Percentiles rank a stretch among this genome's conserved stretches.
These are phyloP conservation scores for Echinops telfairi DNA, from an alignment of 2,113 vertebrate genomes.

Conservation along the genomic window DNA sequence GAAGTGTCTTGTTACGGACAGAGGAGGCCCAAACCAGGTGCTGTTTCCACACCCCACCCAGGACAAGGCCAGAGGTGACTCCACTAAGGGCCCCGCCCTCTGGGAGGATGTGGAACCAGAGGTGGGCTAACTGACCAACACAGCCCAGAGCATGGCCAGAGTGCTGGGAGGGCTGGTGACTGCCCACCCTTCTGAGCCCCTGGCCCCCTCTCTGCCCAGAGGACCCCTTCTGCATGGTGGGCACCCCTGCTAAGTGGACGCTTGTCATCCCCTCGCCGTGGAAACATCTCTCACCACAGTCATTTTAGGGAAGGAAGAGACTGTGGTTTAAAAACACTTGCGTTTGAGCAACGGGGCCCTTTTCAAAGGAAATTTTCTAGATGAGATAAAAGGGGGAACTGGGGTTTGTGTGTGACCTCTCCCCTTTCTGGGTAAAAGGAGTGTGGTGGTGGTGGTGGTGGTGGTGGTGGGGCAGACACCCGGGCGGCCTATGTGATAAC, in stretches of 20 bases:
- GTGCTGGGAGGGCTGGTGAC: not conserved
- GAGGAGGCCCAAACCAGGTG: not conserved
- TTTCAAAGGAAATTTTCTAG: slow-evolving; percentile 4
- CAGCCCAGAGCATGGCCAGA: not conserved
- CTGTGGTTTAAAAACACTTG: not conserved
- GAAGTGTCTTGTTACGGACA: slow-evolving; percentile 45
- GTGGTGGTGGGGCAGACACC: not conserved
- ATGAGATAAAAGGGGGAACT: not conserved
- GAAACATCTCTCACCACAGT: not conserved
- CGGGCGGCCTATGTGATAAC: not conserved
- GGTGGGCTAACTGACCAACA: not conserved
- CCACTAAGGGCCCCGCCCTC: slow-evolving; percentile 41
- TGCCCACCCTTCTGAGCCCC: not conserved
- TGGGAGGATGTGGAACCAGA: slow-evolving; percentile 27
- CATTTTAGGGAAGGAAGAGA: slow-evolving; percentile 22
- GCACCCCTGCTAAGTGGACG: too few species aligned
- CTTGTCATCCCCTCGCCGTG: not conserved
- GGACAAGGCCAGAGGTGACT: slow-evolving; percentile 59
- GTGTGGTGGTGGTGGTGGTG: not conserved
- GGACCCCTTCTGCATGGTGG: too few species aligned
- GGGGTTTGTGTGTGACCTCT: too few species aligned
- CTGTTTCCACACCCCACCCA: slow-evolving; percentile 40
- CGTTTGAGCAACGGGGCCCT: not conserved
- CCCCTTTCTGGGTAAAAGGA: not conserved
- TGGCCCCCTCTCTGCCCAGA: not conserved